These are phyloP conservation scores for Zosterops pallidus DNA, from an alignment of 2,113 vertebrate genomes.

Conservation along the genomic window DNA sequence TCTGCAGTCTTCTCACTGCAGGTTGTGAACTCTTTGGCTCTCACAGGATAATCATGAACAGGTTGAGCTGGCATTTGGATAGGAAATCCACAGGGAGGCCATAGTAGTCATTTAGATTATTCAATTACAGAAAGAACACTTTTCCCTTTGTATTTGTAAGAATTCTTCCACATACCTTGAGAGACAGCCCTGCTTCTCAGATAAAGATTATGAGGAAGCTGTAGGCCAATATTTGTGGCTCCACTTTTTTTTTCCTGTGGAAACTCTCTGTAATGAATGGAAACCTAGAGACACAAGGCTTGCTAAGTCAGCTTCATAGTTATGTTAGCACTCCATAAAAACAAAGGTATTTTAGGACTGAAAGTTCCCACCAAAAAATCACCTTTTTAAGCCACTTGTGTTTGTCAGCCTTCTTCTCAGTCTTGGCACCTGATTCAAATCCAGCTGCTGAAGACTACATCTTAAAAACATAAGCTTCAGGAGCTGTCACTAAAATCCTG, in stretches of 20 bases:
- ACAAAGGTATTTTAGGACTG: neutral
- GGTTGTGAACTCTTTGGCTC: neutral
- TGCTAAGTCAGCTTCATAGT: neutral
- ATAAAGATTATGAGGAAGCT: neutral
- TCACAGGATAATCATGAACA: neutral
- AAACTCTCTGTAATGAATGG: neutral
- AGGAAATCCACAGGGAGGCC: slow-evolving; percentile 4
- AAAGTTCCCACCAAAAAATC: neutral
- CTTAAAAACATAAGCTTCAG: neutral
- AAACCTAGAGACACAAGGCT: neutral
- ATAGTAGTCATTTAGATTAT: neutral
- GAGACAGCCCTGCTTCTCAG: neutral
- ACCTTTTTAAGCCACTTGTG: neutral
- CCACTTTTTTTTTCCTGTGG: neutral
- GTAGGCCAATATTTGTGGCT: neutral
- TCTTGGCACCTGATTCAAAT: neutral
- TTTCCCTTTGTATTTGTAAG: neutral
- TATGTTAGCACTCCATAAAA: neutral
- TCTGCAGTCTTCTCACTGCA: neutral
- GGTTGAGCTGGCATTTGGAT: slow-evolving; percentile 15
- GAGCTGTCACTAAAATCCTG: neutral
- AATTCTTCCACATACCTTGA: neutral
- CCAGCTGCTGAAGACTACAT: neutral
- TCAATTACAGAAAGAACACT: neutral
- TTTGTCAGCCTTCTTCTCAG: neutral